phyloP scores from a whole-genome alignment of 2,797 vertebrate species.

The Nothura maculosa region DNA sequence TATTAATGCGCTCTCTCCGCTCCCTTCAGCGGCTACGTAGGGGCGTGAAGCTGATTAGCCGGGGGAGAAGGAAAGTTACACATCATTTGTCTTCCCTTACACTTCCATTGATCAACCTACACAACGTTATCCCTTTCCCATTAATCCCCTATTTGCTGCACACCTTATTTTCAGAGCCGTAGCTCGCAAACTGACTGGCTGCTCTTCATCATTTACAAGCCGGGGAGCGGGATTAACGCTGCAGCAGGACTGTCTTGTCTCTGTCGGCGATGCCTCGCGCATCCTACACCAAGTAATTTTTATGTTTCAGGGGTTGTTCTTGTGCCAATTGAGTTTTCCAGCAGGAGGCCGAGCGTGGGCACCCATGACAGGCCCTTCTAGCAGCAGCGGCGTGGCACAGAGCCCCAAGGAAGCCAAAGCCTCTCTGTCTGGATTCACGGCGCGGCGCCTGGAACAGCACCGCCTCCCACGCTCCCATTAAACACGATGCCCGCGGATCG shows the following conservation, averaged over 20 bases:
- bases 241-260: slow-evolving; percentile 20
- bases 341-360: not conserved
- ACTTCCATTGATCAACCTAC: slow-evolving; percentile 48
- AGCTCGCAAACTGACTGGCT: slow-evolving; percentile 54
- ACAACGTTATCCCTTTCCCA: slow-evolving; percentile 36
- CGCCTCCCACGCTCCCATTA: not conserved
- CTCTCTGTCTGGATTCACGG: not conserved
- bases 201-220: slow-evolving; percentile 53
- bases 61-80: slow-evolving; percentile 55
- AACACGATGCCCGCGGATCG: not conserved
- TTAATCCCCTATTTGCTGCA: slow-evolving; percentile 54
- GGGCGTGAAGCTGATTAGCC: slow-evolving; percentile 11
- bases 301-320: not conserved
- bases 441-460: not conserved
- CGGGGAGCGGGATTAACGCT: slow-evolving; percentile 39
- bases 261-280: slow-evolving; percentile 20
- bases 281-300: slow-evolving; percentile 2
- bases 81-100: slow-evolving; percentile 38
- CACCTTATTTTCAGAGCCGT: slow-evolving; percentile 52
- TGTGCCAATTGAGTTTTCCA: slow-evolving; percentile 29
- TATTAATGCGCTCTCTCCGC: slow-evolving; percentile 20
- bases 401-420: not conserved
- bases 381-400: not conserved
- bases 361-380: not conserved
- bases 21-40: slow-evolving; percentile 30